Evolutionary conservation across 2,888 invertebrate species (phyloP).

Genomic region (Bombylius major): DNA sequence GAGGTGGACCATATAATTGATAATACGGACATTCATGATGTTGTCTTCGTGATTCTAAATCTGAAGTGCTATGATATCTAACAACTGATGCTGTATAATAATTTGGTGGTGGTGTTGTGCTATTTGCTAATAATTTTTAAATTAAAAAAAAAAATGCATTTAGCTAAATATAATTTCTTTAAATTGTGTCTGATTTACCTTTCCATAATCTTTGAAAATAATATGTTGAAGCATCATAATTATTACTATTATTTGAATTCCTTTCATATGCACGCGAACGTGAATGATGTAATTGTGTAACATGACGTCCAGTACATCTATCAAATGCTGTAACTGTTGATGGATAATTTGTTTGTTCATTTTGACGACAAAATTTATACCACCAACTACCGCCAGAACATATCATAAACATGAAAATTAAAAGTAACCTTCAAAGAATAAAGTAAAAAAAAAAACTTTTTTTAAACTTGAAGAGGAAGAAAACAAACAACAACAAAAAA

Average conservation of each 20-base stretch:
- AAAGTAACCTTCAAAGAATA: conserved; percentile 34
- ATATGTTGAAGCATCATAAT: conserved; percentile 6
- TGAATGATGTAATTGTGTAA: conserved; percentile 5
- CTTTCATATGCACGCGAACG: conserved; percentile 5
- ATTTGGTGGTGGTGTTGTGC: conserved; percentile 13
- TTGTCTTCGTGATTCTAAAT: conserved; percentile 11
- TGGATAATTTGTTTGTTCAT: conserved; percentile 20
- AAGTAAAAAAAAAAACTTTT: background rate
- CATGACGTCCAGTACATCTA: conserved; percentile 6
- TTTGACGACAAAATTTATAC: conserved; percentile 40
- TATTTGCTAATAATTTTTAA: conserved; percentile 5
- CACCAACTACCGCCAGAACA: conserved; percentile 45
- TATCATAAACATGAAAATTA: conserved; percentile 41
- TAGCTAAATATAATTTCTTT: background rate
- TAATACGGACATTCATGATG: conserved; percentile 33
- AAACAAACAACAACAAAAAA: too few species aligned
- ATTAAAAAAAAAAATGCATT: background rate
- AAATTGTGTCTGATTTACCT: conserved; percentile 18
- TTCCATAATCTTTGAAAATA: conserved; percentile 35
- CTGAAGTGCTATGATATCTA: conserved; percentile 10
- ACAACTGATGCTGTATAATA: conserved; percentile 12
- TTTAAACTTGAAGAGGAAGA: background rate
- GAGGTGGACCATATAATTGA: conserved; percentile 39
- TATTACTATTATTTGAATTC: background rate
- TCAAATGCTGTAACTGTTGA: conserved; percentile 7